Base-by-base conservation (phyloP, 1,140 invertebrate genomes). In the Apocrypta bakeri region DNA sequence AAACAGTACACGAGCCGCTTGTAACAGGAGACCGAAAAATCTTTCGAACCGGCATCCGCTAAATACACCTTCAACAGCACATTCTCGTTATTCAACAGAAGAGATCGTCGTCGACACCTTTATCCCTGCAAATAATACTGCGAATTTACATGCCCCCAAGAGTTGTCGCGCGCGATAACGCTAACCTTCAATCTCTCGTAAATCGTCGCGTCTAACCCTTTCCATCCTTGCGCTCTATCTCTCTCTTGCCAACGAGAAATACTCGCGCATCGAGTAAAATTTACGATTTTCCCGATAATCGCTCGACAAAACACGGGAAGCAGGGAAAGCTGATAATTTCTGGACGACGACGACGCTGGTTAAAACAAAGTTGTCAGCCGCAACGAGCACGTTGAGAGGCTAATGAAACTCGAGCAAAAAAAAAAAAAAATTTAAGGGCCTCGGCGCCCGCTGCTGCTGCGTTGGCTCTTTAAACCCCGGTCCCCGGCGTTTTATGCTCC, bases 201-300 rank as follows among this genome's bases (percentile, higher is more conserved):
- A 81, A 81, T 81, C 71, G 79, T 24, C 31, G n/a, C 1, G 31
- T 2, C 37, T 9, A 37, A 4, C 33, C 33, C 33, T 37, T 9
- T 37, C 2, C 33, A 37, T 9, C 33, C 33, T 37, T 9, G 3
- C 9, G 3, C 33, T 37, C 48, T 21, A 8, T 25, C 24, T 7
- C 63, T 25, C 25, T 8, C n/a, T 8, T 64, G 25, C 4, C 24
- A 11, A 25, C 7, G 75, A 77, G 75, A 66, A 72, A 72, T 79
- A 79, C 71, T 79, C 78, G 33, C 61, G 72, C 80, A 56, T 76
- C 25, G 31, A 31, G 40, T 40, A 63, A 81, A 81, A 76, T 76
- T 76, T 81, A 81, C 72, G 80, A 76, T 37, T 76, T 48, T 29
- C 61, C 56, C 40, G 72, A 69, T 81, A 81, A 81, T 81, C 80